Percentiles rank a stretch among this genome's conserved stretches.
Conservation (phyloP, 2,113 vertebrate species). For the Oreochromis niloticus region DNA sequence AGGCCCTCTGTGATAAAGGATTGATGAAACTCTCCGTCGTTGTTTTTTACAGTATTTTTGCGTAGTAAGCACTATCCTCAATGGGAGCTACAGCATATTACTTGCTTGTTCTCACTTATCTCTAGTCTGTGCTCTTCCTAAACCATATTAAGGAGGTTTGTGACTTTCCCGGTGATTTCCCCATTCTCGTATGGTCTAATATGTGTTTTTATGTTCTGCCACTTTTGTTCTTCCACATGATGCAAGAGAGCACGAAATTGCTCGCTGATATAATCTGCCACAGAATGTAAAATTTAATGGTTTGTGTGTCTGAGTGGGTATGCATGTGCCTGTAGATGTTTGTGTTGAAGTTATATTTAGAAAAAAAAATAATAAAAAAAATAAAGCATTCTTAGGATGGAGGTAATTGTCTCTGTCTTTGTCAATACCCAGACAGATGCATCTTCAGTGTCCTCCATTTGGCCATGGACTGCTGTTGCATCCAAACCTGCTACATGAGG, state of each 20-base stretch:
- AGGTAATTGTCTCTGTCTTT: constrained; percentile 61
- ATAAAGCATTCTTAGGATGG: constrained; percentile 30
- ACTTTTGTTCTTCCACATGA: constrained; percentile 27
- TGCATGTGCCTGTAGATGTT: background rate
- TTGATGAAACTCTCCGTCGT: background rate
- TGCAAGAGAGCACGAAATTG: constrained; percentile 47
- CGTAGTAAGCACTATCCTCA: background rate
- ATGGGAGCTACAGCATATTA: background rate
- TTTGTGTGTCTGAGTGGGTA: constrained; percentile 1
- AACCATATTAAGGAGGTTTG: constrained; percentile 6
- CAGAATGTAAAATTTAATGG: constrained; percentile 48
- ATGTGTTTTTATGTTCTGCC: constrained; percentile 41
- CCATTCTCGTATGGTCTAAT: constrained; percentile 26
- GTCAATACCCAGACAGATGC: constrained; percentile 61
- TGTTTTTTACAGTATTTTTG: background rate
- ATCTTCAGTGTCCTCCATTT: constrained; percentile 68
- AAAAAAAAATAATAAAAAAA: constrained; percentile 5
- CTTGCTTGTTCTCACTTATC: background rate
- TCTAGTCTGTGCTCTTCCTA: background rate
- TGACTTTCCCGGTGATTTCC: constrained; percentile 5
- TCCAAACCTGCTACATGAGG: constrained; percentile 32
- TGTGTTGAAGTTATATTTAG: constrained; percentile 24
- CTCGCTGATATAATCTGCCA: constrained; percentile 45
- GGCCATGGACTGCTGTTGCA: constrained; percentile 35
- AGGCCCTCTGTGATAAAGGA: background rate